A percentile compares a stretch with the other conserved stretches of the same genome.
These are phyloP conservation scores for Cisticola juncidis DNA, from an alignment of 2,113 vertebrate genomes.

Conservation along the genomic window DNA sequence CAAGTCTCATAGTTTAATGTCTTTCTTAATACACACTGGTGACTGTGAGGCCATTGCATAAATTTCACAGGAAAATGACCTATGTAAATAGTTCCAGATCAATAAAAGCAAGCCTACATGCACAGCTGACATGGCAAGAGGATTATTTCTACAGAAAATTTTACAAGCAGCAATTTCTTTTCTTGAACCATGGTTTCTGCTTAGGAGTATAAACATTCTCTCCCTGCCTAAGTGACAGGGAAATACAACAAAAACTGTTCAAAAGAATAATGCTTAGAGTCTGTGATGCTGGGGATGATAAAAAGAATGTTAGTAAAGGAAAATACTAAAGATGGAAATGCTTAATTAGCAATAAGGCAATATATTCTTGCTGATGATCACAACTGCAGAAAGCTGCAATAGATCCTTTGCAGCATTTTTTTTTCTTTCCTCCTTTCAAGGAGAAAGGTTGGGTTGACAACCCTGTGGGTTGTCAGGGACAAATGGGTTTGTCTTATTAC, in stretches of 20 bases:
- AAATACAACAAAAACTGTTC: background rate
- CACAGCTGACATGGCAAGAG: background rate
- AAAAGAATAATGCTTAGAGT: background rate
- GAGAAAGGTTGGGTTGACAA: background rate
- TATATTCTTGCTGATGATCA: background rate
- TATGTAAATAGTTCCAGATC: conserved; percentile 9
- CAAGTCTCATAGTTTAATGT: background rate
- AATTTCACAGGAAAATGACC: background rate
- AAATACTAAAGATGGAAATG: background rate
- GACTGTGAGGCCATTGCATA: background rate
- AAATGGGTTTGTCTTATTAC: background rate
- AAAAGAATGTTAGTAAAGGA: background rate
- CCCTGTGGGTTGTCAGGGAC: background rate
- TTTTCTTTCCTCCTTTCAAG: background rate
- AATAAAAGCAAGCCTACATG: background rate
- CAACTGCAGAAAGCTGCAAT: background rate
- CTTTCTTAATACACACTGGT: background rate
- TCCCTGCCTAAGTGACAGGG: background rate
- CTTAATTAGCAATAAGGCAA: background rate
- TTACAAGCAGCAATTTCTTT: background rate
- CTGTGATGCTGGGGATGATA: background rate
- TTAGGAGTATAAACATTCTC: background rate
- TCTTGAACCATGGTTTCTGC: conserved; percentile 4
- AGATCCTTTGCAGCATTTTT: background rate
- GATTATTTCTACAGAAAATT: conserved; percentile 4